Base-by-base conservation (phyloP, 1,140 invertebrate genomes). In the Hirudo medicinalis region DNA sequence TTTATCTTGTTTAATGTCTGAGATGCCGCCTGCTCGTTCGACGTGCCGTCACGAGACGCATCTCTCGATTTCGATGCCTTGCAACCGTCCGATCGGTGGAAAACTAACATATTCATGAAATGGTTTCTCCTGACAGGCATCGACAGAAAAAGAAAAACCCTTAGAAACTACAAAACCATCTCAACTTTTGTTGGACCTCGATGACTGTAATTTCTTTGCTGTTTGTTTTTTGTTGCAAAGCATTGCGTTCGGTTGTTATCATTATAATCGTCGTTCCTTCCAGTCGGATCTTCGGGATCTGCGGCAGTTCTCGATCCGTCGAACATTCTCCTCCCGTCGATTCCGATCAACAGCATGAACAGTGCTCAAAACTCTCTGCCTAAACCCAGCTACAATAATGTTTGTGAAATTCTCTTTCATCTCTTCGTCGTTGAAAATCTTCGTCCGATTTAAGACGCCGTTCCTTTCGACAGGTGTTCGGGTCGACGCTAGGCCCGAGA, bases 101-200 rank as follows among this genome's bases (percentile, higher is more conserved):
- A 49, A 49, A 8, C 13, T 49, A 49, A 49, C 4, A 49, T 2
- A 49, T 17, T 17, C 13, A 49, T 49, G 9, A 15, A 49, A 15
- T 49, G 3, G 9, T 5, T 49, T 49, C 43, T 49, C 15, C 0
- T 49, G 9, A 49, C 43, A 49, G 43, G 1, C 43, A 49, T 17
- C 43, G 11, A 49, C 43, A 49, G 9, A 49, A 15, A 49, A 49
- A 49, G 43, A 49, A 49, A 49, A 17, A 63, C 29, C 57, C 11
- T 32, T 43, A 27, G 71, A 69, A 74, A 27, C 63, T 69, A 55
- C 22, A 27, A 43, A 76, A 27, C 69, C 85, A 72, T 91, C 70
- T 72, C 72, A 32, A 20, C 25, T 94, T 43, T 81, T 95, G 19
- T 79, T 95, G 29, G 91, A 94, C 78, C 84, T 94, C 60, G 89